Conservation (phyloP, 2,797 vertebrate genomes). For the Chiloscyllium punctatum region DNA sequence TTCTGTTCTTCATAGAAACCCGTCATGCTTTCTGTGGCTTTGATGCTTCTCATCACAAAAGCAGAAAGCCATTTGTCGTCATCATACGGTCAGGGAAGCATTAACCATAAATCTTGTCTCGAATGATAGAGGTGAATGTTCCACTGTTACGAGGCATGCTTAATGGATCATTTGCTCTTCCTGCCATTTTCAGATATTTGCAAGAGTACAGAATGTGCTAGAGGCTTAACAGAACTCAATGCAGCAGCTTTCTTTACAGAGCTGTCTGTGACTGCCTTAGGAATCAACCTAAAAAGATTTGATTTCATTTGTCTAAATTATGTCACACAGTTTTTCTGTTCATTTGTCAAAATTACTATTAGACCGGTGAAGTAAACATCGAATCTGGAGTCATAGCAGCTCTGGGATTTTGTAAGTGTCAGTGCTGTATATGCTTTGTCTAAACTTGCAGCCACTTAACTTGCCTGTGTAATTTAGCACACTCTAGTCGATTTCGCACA, state of each 20-base stretch:
- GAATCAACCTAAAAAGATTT: conserved; percentile 13
- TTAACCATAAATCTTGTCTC: not conserved
- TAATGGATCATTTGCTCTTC: too few relatives aligned
- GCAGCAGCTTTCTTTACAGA: not conserved
- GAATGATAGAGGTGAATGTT: too few relatives aligned
- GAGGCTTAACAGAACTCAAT: not conserved
- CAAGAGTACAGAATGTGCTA: not conserved
- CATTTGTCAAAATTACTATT: conserved; percentile 39
- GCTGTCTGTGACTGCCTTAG: not conserved
- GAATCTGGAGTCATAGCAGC: conserved; percentile 51
- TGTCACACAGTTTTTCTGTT: not conserved
- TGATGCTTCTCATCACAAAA: not conserved
- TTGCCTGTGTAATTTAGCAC: conserved; percentile 12
- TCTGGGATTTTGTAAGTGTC: conserved; percentile 51
- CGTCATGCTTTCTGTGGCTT: not conserved
- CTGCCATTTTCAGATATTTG: too few relatives aligned
- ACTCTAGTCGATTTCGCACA: not conserved
- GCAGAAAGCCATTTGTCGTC: not conserved
- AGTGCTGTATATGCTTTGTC: conserved; percentile 43
- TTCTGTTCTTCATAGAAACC: not conserved
- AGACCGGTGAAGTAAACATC: conserved; percentile 52
- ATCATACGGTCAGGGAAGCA: too few relatives aligned
- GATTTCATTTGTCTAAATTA: conserved; percentile 5
- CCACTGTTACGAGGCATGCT: too few relatives aligned
- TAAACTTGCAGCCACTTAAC: conserved; percentile 32